Evolutionary conservation across 2,888 invertebrate species (phyloP).

Genomic region (Peribatodes rhomboidaria): DNA sequence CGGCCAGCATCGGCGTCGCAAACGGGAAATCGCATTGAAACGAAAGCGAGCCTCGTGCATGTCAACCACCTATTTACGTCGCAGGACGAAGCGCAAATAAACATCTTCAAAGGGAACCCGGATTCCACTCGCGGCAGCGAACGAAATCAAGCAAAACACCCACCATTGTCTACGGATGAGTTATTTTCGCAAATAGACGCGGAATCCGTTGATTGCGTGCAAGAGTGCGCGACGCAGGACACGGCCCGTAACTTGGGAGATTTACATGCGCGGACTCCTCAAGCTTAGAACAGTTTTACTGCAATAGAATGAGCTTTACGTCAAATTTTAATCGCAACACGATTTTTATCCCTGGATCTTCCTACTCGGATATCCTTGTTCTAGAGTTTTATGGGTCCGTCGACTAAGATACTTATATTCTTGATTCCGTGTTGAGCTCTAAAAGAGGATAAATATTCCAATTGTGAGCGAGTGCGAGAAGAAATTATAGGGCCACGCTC

Average conservation of each 20-base stretch:
- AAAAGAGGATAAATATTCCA: too few species aligned
- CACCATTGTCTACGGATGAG: constrained; percentile 83
- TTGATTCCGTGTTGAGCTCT: too few species aligned
- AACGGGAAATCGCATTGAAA: constrained; percentile 29
- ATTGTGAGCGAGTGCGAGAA: too few species aligned
- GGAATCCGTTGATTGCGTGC: constrained; percentile 45
- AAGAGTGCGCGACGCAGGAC: constrained; percentile 27
- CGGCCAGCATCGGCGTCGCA: neutral
- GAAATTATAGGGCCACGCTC: too few species aligned
- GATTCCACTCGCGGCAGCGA: constrained; percentile 68
- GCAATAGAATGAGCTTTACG: neutral
- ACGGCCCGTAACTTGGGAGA: constrained; percentile 15
- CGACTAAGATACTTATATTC: too few species aligned
- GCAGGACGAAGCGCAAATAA: constrained; percentile 85
- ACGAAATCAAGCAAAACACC: constrained; percentile 78
- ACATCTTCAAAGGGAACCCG: constrained; percentile 83
- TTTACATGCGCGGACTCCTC: constrained; percentile 4
- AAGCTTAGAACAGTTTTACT: neutral
- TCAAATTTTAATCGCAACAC: neutral
- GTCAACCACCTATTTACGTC: constrained; percentile 86
- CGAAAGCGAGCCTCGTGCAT: constrained; percentile 59
- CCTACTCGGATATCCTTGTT: too few species aligned
- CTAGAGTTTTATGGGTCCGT: too few species aligned
- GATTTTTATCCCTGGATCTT: too few species aligned
- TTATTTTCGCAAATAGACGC: constrained; percentile 82